A percentile compares a stretch with the other conserved stretches of the same genome.
Evolutionary conservation across 1,140 invertebrate genomes (phyloP).

Genomic region (Drosophila asahinai): DNA sequence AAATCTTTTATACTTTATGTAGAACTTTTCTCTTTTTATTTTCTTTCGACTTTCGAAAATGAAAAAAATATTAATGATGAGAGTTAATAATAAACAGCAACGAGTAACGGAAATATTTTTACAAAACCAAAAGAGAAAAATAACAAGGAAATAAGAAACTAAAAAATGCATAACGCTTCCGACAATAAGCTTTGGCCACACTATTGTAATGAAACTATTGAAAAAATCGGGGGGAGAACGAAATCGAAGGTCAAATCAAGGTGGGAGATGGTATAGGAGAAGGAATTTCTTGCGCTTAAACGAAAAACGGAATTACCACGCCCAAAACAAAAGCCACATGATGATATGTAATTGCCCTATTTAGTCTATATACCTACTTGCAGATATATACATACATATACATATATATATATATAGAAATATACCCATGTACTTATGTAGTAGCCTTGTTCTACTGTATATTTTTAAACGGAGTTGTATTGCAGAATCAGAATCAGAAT

Average conservation of each 20-base stretch:
- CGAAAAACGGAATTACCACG: conserved; percentile 30
- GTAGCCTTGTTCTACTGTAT: conserved; percentile 66
- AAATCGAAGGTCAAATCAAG: conserved; percentile 14
- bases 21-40: conserved; percentile 23
- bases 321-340: conserved; percentile 18
- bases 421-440: conserved; percentile 48
- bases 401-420: conserved; percentile 12
- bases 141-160: conserved; percentile 36
- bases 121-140: conserved; percentile 29
- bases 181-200: conserved; percentile 83
- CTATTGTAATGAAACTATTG: conserved; percentile 43
- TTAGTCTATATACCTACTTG: conserved; percentile 51
- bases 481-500: conserved; percentile 32
- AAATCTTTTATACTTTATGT: conserved; percentile 22
- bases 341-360: conserved; percentile 53
- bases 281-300: conserved; percentile 63
- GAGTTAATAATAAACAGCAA: conserved; percentile 12
- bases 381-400: conserved; percentile 40
- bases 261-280: conserved; percentile 32
- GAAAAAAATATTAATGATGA: not conserved
- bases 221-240: conserved; percentile 15
- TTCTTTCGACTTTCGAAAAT: conserved; percentile 25
- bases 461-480: conserved; percentile 73
- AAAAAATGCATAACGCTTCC: conserved; percentile 80
- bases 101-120: conserved; percentile 41